Evolutionary conservation across 2,113 vertebrate genomes (phyloP), one percentile per base, ranked within the genome.

Genomic region (Xiphophorus maculatus): DNA sequence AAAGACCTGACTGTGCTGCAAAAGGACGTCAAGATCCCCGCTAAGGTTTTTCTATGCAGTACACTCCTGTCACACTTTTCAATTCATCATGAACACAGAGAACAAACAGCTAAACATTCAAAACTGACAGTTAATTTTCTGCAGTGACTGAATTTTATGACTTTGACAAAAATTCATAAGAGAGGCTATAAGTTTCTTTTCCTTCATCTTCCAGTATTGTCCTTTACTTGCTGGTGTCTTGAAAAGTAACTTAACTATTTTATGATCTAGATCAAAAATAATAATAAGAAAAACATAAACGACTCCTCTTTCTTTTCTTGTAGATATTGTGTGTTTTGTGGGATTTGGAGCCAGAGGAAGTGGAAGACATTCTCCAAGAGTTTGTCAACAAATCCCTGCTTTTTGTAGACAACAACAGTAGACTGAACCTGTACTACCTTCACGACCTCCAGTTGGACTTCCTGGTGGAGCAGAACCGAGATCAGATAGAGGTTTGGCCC

Each of bases 401-500:
- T 69, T 98, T 97, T 79, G 94, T 97, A 84, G 97, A 99, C 91
- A 95, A 90, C 60, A 94, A 98, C 84, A 95, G 92, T 81, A 96
- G 95, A 62, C 97, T 97, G 0, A 95, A 96, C 87, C 92, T 92
- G 73, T 99, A 99, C 91, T 99, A 97, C 91, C 95, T 99, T 86
- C 98, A 99, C 30, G 97, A 99, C 88, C 96, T 99, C 32, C 98
- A 99, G 78, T 94, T 98, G 79, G 97, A 99, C 93, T 98, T 98
- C 73, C 95, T 99, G 71, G 93, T 92, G 35, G 97, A 98, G 90
- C 96, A 97, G 86, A 97, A 99, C 89, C 94, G 92, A 68, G 86
- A 77, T 30, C 95, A 96, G 71, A 89, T 99, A 27, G 93, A 95
- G 93, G 97, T 98, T 77, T 54, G 89, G 66, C 27, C 22, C 32